Evolutionary conservation across 2,797 vertebrate species (phyloP).

Genomic region (Merluccius polli): DNA sequence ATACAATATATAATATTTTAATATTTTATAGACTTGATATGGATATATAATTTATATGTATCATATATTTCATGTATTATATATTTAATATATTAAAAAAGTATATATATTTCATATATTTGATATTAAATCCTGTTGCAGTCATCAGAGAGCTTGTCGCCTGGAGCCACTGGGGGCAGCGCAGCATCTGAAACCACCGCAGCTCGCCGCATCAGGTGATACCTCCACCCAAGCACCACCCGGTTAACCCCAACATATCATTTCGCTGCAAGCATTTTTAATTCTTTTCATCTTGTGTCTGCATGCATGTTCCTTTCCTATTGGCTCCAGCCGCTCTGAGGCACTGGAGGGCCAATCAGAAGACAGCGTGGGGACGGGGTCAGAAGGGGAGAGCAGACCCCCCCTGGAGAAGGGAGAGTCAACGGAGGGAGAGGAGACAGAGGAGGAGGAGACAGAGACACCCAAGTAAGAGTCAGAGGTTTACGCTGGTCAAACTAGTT

Average conservation of each 20-base stretch:
- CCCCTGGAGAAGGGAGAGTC: conserved; percentile 45
- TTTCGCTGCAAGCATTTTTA: conserved; percentile 7
- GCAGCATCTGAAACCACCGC: background rate
- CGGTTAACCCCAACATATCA: background rate
- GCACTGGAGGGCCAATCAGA: conserved; percentile 36
- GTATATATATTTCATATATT: too few relatives aligned
- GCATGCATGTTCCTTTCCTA: conserved; percentile 29
- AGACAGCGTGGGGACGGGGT: conserved; percentile 36
- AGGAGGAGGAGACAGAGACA: conserved; percentile 30
- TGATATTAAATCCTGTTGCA: too few relatives aligned
- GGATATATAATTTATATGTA: background rate
- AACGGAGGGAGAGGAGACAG: conserved; percentile 38
- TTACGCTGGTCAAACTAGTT: too few relatives aligned
- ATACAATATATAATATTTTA: background rate
- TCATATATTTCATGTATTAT: background rate
- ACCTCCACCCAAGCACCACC: too few relatives aligned
- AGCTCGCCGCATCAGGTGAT: too few relatives aligned
- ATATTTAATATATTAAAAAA: background rate
- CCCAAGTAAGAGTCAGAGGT: conserved; percentile 52
- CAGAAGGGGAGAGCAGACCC: conserved; percentile 27
- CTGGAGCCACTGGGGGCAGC: too few relatives aligned
- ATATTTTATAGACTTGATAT: background rate
- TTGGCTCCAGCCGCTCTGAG: conserved; percentile 42
- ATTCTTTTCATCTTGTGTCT: background rate
- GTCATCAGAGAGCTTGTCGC: background rate